These are phyloP conservation scores for Parasteatoda lunata DNA, from an alignment of 2,888 invertebrate genomes.

Conservation along the genomic window DNA sequence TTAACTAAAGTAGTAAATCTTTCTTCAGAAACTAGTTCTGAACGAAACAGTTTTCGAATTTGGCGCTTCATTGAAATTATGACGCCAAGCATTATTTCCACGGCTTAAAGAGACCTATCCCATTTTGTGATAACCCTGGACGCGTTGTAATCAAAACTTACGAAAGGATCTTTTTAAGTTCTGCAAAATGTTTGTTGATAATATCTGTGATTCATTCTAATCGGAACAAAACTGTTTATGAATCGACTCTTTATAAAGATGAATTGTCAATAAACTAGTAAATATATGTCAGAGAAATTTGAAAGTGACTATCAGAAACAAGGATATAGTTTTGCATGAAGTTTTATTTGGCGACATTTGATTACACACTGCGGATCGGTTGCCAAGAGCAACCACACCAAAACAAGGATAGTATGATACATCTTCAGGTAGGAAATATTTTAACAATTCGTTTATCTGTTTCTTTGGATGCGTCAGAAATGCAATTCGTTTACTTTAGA, in stretches of 20 bases:
- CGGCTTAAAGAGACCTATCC: too few relatives aligned
- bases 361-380: slow-evolving; percentile 20
- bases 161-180: slow-evolving; percentile 2
- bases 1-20: too few relatives aligned
- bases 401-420: slow-evolving; percentile 19
- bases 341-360: slow-evolving; percentile 45
- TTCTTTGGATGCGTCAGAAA: too few relatives aligned
- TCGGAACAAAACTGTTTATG: background rate
- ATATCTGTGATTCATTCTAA: background rate
- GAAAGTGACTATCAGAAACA: background rate
- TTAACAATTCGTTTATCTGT: background rate
- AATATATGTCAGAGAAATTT: background rate
- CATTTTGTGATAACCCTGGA: slow-evolving; percentile 45
- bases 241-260: background rate
- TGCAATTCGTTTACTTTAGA: too few relatives aligned
- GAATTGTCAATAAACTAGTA: background rate
- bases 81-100: too few relatives aligned
- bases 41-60: too few relatives aligned
- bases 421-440: slow-evolving; percentile 17
- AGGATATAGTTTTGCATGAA: background rate
- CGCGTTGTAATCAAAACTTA: slow-evolving; percentile 58
- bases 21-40: too few relatives aligned
- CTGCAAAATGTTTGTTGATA: slow-evolving; percentile 57
- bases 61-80: too few relatives aligned
- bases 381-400: slow-evolving; percentile 59